Conservation (phyloP, 2,113 vertebrate species). For the Serinus canaria region DNA sequence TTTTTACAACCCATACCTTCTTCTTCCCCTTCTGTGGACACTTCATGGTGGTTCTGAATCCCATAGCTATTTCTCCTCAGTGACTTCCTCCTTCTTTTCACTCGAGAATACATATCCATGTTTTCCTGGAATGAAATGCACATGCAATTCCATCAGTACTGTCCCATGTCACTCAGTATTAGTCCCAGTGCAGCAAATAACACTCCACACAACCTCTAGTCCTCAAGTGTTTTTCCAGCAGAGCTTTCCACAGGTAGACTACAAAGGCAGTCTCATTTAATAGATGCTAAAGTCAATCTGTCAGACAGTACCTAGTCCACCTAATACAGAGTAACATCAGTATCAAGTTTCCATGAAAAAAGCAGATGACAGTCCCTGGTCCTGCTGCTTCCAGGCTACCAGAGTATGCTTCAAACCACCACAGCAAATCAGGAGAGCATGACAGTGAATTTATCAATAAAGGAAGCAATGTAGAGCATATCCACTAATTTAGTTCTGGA, state of each 20-base stretch:
- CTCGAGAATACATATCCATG: constrained; percentile 99
- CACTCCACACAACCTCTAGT: background rate
- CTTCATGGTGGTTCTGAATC: constrained; percentile 94
- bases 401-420: background rate
- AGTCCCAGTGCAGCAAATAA: background rate
- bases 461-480: background rate
- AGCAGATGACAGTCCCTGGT: background rate
- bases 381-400: background rate
- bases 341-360: background rate
- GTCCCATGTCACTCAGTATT: background rate
- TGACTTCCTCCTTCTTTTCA: constrained; percentile 93
- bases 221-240: background rate
- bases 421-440: background rate
- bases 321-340: background rate
- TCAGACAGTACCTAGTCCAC: background rate
- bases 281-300: background rate
- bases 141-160: background rate
- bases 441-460: background rate
- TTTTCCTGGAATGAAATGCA: constrained; percentile 84
- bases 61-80: constrained; percentile 91
- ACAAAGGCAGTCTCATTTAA: background rate
- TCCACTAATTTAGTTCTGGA: background rate
- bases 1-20: constrained; percentile 81
- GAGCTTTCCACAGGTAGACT: background rate
- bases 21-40: constrained; percentile 89